A percentile compares a stretch with the other conserved stretches of the same genome.
Conservation (phyloP, 2,113 vertebrate genomes). For the Pelusios castaneus region DNA sequence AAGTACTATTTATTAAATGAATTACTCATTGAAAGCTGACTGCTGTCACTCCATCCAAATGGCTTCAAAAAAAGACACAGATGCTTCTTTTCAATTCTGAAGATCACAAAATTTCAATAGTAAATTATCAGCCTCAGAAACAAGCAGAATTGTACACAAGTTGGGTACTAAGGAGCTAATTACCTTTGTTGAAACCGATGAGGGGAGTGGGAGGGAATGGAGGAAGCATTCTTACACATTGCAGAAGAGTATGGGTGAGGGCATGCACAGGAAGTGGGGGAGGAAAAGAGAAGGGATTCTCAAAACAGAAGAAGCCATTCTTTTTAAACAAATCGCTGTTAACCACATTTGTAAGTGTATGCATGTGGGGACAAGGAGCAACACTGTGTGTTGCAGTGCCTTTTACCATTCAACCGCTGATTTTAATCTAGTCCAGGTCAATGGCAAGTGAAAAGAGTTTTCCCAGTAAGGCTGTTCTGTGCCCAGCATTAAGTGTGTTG, state of each 20-base stretch:
- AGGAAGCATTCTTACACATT: background rate
- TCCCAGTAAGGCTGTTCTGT: background rate
- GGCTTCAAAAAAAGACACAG: background rate
- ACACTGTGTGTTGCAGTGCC: fast-evolving
- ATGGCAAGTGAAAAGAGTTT: background rate
- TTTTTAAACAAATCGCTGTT: background rate
- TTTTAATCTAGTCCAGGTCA: fast-evolving
- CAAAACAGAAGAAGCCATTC: background rate
- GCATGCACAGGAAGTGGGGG: background rate
- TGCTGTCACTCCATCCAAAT: background rate
- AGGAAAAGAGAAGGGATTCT: background rate
- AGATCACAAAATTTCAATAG: background rate
- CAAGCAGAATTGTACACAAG: background rate
- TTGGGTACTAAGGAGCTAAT: background rate
- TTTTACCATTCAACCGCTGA: background rate
- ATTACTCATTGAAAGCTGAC: background rate
- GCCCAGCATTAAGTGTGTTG: background rate
- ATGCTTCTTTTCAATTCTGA: conserved; percentile 32
- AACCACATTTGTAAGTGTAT: background rate
- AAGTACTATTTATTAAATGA: conserved; percentile 40
- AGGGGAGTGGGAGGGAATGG: background rate
- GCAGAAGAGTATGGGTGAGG: background rate
- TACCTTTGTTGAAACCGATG: background rate
- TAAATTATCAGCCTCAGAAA: background rate
- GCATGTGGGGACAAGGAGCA: background rate